Base-by-base conservation (phyloP, 2,113 vertebrate species). In the Leptocoma aspasia region DNA sequence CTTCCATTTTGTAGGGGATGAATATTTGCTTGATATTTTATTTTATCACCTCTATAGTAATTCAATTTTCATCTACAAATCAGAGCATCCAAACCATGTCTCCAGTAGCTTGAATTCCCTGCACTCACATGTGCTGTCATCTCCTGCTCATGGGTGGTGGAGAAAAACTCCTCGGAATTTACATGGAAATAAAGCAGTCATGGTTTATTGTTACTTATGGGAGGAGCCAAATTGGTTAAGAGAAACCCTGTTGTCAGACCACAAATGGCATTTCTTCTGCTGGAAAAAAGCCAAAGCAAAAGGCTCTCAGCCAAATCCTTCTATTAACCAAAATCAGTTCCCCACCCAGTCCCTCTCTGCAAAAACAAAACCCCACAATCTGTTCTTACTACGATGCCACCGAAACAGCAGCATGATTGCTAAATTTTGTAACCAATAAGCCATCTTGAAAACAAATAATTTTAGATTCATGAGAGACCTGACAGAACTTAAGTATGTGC, bases 341-440 rank as follows among this genome's bases (percentile, higher is more conserved):
- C 50, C n/a, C 52, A 59, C 35, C 49, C 66, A 56, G 49, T 30
- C 33, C 39, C 11, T 33, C 33, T 82, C 42, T 73, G 37, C 18
- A 72, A 70, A 95, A 91, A 72, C 22, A 79, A 64, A 44, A 24
- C 30, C 7, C 17, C 37, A 8, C 19, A 39, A 16, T 47, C 44
- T 82, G 24, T 71, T 85, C 61, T 68, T 56, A 30, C 63, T 59
- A 64, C 15, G 44, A 69, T 68, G 73, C 54, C 57, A 78, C 90
- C 92, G 89, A 66, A 92, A 90, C 73, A 80, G 86, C 82, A 96
- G 57, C 57, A 33, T 16, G 80, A 42, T 72, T 92, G 79, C 72
- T 92, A 45, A 89, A 92, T 64, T 75, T 82, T 79, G 52, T 59
- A 82, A 92, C 66, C 65, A 89, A 68, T 42, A 65, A 71, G 52